Base-by-base conservation (phyloP, 2,888 invertebrate genomes). In the Lasius platythorax region DNA sequence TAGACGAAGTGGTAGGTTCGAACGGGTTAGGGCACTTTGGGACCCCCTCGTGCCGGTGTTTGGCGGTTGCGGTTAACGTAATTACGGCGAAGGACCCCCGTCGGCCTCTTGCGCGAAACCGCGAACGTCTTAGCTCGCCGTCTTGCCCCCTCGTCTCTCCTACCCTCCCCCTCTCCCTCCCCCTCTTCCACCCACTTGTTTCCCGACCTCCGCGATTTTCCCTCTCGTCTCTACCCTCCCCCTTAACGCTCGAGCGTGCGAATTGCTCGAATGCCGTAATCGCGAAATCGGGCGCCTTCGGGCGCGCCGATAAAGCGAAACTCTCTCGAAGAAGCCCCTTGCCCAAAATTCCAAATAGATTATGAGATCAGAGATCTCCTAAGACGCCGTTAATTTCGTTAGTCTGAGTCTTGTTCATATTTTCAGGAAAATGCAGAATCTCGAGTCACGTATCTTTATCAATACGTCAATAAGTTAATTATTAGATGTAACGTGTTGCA, bases 1-100 rank as follows among this genome's bases (percentile, higher is more conserved):
- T 84, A 83, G 88, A 64, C 81, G 82, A 74, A 88, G 90, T 87
- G 85, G 84, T 66, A 66, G 83, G 84, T 83, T 87, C 83, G 83
- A 78, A 73, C 83, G 90, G 88, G 92, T 91, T 90, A 90, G 90
- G 88, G 91, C 90, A 89, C 91, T 91, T 91, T 84, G 89, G 86
- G 79, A 85, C 85, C 88, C 89, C 89, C 88, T 85, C 85, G 86
- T 87, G 89, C 89, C 91, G 89, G 91, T 91, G 93, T 92, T 94
- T 92, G 92, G 93, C 90, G 93, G 93, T 93, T 94, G 94, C 92
- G 95, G 95, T 94, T 92, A 91, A 88, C 91, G 93, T 95, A 95
- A 95, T 95, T 95, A 94, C 94, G 93, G 76, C 90, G 91, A 92
- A 94, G 93, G 94, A 94, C 93, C 92, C 89, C 92, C 91, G 89